Evolutionary conservation across 1,140 invertebrate genomes (phyloP).

Genomic region (Apocrypta bakeri): DNA sequence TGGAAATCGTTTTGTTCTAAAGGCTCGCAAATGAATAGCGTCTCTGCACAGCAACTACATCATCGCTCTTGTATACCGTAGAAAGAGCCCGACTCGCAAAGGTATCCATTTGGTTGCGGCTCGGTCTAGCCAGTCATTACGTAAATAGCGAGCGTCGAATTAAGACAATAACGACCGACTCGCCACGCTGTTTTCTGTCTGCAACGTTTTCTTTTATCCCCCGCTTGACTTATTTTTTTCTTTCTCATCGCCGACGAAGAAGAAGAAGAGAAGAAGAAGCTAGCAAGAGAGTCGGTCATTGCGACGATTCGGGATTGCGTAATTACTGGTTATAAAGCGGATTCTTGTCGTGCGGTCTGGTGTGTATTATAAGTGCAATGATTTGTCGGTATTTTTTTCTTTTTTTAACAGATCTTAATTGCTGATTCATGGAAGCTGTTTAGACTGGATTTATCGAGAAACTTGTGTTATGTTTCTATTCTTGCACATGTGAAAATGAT

Average conservation of each 20-base stretch:
- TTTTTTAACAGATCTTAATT: not conserved
- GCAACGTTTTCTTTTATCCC: not conserved
- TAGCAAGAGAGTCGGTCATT: not conserved
- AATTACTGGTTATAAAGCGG: slow-evolving; percentile 33
- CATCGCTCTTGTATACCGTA: not conserved
- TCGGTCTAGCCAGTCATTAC: slow-evolving; percentile 35
- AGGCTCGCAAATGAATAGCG: slow-evolving; percentile 12
- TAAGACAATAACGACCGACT: slow-evolving; percentile 48
- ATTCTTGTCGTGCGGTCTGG: slow-evolving; percentile 13
- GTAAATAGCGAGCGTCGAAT: slow-evolving; percentile 45
- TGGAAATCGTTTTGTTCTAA: not conserved
- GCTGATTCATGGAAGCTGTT: not conserved
- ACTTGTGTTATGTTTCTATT: too few relatives aligned
- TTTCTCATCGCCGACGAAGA: not conserved
- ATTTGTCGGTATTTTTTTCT: not conserved
- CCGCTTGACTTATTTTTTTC: not conserved
- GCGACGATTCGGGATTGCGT: slow-evolving; percentile 31
- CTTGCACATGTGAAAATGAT: too few relatives aligned
- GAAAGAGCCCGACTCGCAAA: not conserved
- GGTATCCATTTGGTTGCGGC: slow-evolving; percentile 31
- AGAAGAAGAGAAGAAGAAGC: not conserved
- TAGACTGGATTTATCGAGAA: not conserved
- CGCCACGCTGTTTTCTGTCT: slow-evolving; percentile 1
- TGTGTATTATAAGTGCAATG: not conserved
- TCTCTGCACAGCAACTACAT: not conserved